phyloP scores from a whole-genome alignment of 1,140 invertebrate species.

The Radopholus similis region DNA sequence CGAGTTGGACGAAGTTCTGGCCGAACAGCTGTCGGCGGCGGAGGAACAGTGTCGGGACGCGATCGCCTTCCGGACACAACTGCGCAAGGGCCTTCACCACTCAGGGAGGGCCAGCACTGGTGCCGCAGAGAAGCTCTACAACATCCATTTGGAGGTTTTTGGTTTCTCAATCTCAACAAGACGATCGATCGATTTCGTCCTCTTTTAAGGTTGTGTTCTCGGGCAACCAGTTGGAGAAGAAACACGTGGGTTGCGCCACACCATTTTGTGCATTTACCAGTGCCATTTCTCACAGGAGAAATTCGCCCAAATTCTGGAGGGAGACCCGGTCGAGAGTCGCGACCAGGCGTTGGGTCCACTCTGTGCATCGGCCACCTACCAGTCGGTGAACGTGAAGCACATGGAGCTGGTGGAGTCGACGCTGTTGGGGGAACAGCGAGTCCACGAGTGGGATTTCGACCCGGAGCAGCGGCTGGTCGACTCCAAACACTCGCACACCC shows the following conservation, averaged over 20 bases:
- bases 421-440: slow-evolving; percentile 2
- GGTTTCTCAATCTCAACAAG: too few species aligned
- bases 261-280: not conserved
- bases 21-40: not conserved
- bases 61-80: not conserved
- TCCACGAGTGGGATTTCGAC: slow-evolving; percentile 17
- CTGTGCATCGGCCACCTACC: slow-evolving; percentile 8
- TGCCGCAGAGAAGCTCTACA: not conserved
- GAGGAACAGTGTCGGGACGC: not conserved
- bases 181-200: too few species aligned
- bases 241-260: not conserved
- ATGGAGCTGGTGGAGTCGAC: not conserved
- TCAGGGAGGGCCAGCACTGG: too few species aligned
- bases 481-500: not conserved
- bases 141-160: slow-evolving; percentile 16
- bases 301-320: slow-evolving; percentile 2
- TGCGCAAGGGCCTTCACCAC: too few species aligned
- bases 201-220: too few species aligned
- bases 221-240: not conserved
- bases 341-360: not conserved
- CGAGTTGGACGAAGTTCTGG: slow-evolving; percentile 14
- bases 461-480: slow-evolving; percentile 6
- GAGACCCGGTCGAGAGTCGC: slow-evolving; percentile 2
- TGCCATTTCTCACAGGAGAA: slow-evolving; percentile 10
- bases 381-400: slow-evolving; percentile 5